Evolutionary conservation across 2,888 invertebrate genomes (phyloP), one percentile per base, ranked within the genome.

Genomic region (Cephonodes hylas): DNA sequence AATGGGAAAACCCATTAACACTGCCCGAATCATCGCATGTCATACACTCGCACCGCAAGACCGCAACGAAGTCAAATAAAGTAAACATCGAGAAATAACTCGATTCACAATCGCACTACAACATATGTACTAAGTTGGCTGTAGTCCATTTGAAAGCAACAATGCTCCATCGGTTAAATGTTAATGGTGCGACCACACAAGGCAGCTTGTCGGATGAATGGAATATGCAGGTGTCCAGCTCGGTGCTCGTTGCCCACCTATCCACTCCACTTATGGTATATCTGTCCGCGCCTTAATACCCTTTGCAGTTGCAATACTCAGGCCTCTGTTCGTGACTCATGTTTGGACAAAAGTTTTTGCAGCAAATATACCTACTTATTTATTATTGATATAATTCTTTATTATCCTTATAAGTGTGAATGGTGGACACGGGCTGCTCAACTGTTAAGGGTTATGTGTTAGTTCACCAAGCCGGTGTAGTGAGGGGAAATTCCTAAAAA

Each of bases 221-320:
- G 72, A 78, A 84, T 84, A 81, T 77, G 78, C 86, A 86, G 86
- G 86, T 86, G 86, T 66, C 59, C 61, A 61, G n/a, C n/a, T n/a
- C n/a, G n/a, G 42, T 15, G 23, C 38, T 31, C 45, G 22, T 15
- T 15, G 15, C 31, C 48, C 45, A 45, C 45, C 25, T 25, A 46
- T 53, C 1, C 23, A 48, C 48, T 18, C 53, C 46, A 6, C 23
- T 31, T 53, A 53, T 31, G 53, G 53, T 27, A 27, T 31, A 20
- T 23, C 42, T 13, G 13, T 13, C 27, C 27, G 27, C 27, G 53
- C 53, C 53, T 27, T 53, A 27, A 18, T 53, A 10, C 6, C 27
- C 27, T 31, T 31, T 10, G 48, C 7, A 4, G 8, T 53, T 53
- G 45, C 45, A 8, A 53, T 31, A 27, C 2, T 6, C 31, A 31